A percentile compares a stretch with the other conserved stretches of the same genome.
phyloP scores from a whole-genome alignment of 2,113 vertebrate genomes.

The Carettochelys insculpta region DNA sequence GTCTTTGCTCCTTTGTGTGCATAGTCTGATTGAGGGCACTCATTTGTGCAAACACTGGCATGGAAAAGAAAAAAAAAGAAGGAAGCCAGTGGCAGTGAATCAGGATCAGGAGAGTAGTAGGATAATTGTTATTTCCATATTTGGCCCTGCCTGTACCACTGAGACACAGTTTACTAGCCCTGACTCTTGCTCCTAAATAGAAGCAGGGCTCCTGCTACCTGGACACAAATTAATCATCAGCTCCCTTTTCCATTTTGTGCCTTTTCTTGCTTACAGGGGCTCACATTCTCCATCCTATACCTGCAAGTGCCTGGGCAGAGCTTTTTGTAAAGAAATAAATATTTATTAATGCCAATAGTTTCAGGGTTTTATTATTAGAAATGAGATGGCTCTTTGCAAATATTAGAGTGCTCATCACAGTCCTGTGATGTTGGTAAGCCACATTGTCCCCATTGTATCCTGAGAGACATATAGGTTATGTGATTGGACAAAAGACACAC shows the following conservation, averaged over 20 bases:
- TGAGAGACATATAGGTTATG: neutral
- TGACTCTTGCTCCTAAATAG: neutral
- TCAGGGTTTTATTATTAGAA: constrained; percentile 50
- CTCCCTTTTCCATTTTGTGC: neutral
- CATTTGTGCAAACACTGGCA: neutral
- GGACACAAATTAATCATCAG: constrained; percentile 13
- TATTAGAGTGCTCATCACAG: neutral
- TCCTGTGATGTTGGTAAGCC: constrained; percentile 43
- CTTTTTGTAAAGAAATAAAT: constrained; percentile 64
- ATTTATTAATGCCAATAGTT: constrained; percentile 67
- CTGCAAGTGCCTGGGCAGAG: constrained; percentile 2
- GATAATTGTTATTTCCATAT: neutral
- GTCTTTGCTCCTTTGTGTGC: neutral
- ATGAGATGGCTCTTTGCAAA: constrained; percentile 28
- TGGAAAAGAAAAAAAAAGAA: neutral
- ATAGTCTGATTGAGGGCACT: neutral
- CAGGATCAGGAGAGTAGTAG: neutral
- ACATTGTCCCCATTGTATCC: constrained; percentile 10
- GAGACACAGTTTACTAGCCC: constrained; percentile 15
- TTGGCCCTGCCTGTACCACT: neutral
- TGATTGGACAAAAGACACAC: neutral
- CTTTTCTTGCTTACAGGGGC: constrained; percentile 24
- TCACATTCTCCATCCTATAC: constrained; percentile 15
- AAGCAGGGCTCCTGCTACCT: constrained; percentile 22
- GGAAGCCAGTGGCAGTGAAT: neutral